Base-by-base conservation (phyloP, 2,888 invertebrate species). In the Metopia argyrocephala region DNA sequence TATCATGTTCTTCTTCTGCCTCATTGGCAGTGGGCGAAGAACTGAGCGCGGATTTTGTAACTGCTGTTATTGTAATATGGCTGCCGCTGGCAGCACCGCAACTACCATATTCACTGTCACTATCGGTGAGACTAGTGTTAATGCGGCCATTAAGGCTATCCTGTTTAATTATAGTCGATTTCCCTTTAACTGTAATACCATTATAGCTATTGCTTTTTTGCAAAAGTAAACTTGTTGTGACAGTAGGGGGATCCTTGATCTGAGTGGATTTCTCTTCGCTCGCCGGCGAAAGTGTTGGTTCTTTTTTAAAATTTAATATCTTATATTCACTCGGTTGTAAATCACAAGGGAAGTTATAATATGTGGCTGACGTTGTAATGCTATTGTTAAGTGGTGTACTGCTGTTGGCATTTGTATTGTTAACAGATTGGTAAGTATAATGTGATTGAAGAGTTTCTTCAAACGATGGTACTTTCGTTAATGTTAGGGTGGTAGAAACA, bases 151-250 rank as follows among this genome's bases (percentile, higher is more conserved):
- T 86, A 3, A 81, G 28, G 28, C 78, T 82, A 28, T 84, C 81
- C 59, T 84, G 85, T 57, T 76, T 83, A 18, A 84, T 76, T 12
- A 83, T 78, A 18, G 83, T 84, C 12, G 83, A 68, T 66, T 85
- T 85, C 0, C 80, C 65, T 31, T 83, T 83, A 38, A 82, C 21
- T n/a, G 61, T 46, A 15, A 65, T 74, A 38, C 78, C 75, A 56
- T 78, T 84, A 59, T 86, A 87, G 71, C 87, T 87, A 82, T 84
- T 85, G 83, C 87, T 87, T 78, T 86, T 87, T 59, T 85, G 84
- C 78, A 87, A 79, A 54, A 85, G 70, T 12, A 75, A 56, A 2
- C 84, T 50, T 50, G 48, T 78, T 7, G 50, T 45, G 27, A 50
- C 28, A 31, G 56, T 38, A 6, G 12, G 15, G 54, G 21, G 23